These are phyloP conservation scores for Microplitis mediator DNA, from an alignment of 1,140 invertebrate species.

Conservation along the genomic window DNA sequence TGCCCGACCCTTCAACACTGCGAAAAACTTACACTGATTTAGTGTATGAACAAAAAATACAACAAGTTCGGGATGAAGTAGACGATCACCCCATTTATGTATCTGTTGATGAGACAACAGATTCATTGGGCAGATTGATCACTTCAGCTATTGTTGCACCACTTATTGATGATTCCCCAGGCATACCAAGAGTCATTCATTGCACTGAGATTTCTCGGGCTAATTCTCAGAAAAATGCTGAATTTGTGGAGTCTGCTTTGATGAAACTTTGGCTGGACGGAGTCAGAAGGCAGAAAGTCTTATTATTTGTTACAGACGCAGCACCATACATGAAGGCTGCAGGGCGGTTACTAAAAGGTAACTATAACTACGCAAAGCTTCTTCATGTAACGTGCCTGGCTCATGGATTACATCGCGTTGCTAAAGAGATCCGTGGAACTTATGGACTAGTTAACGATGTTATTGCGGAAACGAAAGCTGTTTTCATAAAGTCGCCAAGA, in stretches of 20 bases:
- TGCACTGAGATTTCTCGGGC: background rate
- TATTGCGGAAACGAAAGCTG: background rate
- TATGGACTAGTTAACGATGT: conserved; percentile 38
- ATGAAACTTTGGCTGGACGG: conserved; percentile 16
- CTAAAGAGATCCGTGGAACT: conserved; percentile 42
- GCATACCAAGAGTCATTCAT: background rate
- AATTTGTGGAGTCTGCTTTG: background rate
- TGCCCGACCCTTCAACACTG: background rate
- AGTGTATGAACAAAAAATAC: background rate
- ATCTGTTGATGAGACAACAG: conserved; percentile 29
- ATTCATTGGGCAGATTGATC: conserved; percentile 15
- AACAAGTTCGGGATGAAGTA: background rate
- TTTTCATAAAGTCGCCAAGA: conserved; percentile 1
- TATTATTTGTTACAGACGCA: conserved; percentile 37
- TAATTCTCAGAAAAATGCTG: background rate
- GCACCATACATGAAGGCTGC: conserved; percentile 45
- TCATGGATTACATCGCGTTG: conserved; percentile 48
- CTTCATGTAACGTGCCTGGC: conserved; percentile 49
- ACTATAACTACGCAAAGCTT: conserved; percentile 33
- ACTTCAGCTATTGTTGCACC: conserved; percentile 21
- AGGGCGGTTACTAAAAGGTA: conserved; percentile 36
- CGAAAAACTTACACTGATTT: background rate
- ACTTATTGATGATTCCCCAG: background rate
- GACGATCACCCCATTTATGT: conserved; percentile 15
- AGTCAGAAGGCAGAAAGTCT: conserved; percentile 16